These are phyloP conservation scores for Rhaphigaster nebulosa DNA, from an alignment of 2,888 invertebrate genomes.

Conservation along the genomic window DNA sequence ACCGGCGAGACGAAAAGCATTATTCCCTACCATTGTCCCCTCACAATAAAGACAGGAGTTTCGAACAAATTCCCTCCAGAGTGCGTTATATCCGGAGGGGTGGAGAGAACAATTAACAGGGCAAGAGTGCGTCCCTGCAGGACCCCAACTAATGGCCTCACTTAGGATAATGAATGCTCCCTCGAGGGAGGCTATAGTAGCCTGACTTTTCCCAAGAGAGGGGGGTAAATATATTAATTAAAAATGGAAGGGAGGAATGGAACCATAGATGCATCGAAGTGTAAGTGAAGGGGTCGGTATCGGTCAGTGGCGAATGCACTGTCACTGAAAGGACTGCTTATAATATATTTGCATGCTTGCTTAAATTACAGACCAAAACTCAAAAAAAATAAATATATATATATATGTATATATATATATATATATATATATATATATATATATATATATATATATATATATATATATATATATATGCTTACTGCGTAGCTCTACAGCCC, in stretches of 20 bases:
- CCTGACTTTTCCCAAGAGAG: conserved; percentile 39
- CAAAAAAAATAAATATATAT: too few relatives aligned
- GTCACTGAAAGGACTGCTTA: neutral
- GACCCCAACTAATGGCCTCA: conserved; percentile 26
- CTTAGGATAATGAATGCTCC: conserved; percentile 43
- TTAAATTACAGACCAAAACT: too few relatives aligned
- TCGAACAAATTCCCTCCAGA: conserved; percentile 25
- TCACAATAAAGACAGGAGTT: neutral
- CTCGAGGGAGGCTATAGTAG: neutral
- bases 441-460: too few relatives aligned
- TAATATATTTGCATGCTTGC: too few relatives aligned
- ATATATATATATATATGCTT: too few relatives aligned
- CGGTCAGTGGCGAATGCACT: neutral
- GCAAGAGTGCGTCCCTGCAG: neutral
- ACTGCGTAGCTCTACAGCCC: too few relatives aligned
- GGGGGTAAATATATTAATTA: conserved; percentile 38
- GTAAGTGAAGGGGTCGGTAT: neutral
- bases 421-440: too few relatives aligned
- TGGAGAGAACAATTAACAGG: conserved; percentile 35
- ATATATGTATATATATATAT: too few relatives aligned
- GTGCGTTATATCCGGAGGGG: neutral
- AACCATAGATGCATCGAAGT: neutral
- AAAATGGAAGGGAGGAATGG: neutral
- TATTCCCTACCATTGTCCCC: conserved; percentile 43
- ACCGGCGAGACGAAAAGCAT: conserved; percentile 43